Base-by-base conservation (phyloP, 2,888 invertebrate species). In the Rhagophthalmus giganteus region DNA sequence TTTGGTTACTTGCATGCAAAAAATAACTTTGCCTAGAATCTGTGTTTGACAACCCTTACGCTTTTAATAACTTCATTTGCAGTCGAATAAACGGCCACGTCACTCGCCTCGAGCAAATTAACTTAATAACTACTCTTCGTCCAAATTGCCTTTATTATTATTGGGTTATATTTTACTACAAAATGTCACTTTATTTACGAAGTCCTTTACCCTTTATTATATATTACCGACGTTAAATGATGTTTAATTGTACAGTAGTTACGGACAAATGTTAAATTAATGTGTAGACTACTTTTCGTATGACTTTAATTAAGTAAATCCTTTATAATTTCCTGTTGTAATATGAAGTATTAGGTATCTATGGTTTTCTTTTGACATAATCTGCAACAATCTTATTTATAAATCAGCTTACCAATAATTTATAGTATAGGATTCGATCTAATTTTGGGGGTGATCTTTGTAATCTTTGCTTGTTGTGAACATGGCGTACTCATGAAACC, bases 21-120 rank as follows among this genome's bases (percentile, higher is more conserved):
- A n/a, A n/a, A n/a, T n/a, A n/a, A n/a, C n/a, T n/a, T n/a, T 20
- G 20, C 20, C 20, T 20, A 20, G 39, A 51, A 40, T 49, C 41
- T 51, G 51, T 51, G 28, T 45, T 51, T 51, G 45, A 51, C 45
- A 45, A 38, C 51, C 51, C 51, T 40, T 46, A 34, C 40, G 30
- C 25, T 40, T 31, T 51, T 39, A 45, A 51, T 51, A 45, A 51
- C 44, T 51, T 51, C 45, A 51, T 51, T 51, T 46, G 16, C 39
- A 45, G 39, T 45, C 34, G 45, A 45, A 34, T 51, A 51, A 51
- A 45, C 46, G 45, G 45, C 24, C 51, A 45, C 40, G 39, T 35
- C 40, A 45, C 34, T 45, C 35, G 45, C 51, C 30, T 40, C 16
- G 24, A 35, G 51, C 45, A 40, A 40, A 45, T 32, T 51, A 44